phyloP scores from a whole-genome alignment of 2,113 vertebrate genomes.

The Trogon melanurus region DNA sequence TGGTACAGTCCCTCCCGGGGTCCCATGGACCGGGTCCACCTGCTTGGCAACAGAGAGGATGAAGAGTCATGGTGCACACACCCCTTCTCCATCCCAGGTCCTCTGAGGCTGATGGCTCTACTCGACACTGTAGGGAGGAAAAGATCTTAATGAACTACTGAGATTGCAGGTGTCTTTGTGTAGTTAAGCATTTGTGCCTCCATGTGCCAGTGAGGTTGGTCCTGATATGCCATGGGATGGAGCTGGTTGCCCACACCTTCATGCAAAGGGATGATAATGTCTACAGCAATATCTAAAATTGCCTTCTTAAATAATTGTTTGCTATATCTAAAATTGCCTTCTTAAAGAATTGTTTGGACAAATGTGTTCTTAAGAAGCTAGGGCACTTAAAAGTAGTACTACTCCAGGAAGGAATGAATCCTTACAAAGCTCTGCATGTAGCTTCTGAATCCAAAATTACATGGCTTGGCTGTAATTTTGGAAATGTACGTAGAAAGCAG shows the following conservation, averaged over 20 bases:
- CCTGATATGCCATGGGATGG: neutral
- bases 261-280: neutral
- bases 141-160: neutral
- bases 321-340: neutral
- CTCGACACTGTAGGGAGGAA: neutral
- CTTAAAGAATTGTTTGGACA: neutral
- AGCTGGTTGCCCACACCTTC: neutral
- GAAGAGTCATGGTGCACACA: accelerated
- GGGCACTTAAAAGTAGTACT: neutral
- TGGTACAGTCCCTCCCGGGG: accelerated
- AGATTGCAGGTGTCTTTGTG: neutral
- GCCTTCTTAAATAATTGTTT: neutral
- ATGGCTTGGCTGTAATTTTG: accelerated
- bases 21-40: neutral
- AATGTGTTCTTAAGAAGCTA: neutral
- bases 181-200: neutral
- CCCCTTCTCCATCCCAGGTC: neutral
- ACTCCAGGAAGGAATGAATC: neutral
- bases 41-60: neutral
- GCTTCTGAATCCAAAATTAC: neutral
- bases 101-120: neutral
- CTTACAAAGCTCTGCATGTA: neutral
- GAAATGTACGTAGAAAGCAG: neutral
- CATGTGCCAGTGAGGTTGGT: accelerated
- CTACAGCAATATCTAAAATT: neutral